Base-by-base conservation (phyloP, 2,888 invertebrate species). In the Notodonta ziczac region DNA sequence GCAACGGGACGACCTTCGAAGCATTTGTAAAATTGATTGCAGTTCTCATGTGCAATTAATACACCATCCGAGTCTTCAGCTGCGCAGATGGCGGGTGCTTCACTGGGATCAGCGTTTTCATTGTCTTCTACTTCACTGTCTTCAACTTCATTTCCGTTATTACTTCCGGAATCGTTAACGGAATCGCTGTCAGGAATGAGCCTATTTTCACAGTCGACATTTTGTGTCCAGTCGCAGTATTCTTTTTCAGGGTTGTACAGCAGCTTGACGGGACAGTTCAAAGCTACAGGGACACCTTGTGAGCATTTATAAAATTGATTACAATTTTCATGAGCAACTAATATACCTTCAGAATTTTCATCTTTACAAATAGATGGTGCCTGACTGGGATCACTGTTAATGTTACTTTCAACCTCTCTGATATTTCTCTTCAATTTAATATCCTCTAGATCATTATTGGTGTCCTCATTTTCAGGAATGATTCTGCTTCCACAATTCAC, bases 21-120 rank as follows among this genome's bases (percentile, higher is more conserved):
- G 48, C 83, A 83, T 14, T 70, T 76, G 59, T 80, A 82, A 56
- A 78, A 82, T 59, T 75, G 58, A 56, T 80, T 78, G 57, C 83
- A 83, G 40, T 78, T 69, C 61, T 83, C 78, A 48, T 82, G 74
- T 0, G 82, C 78, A 0, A 82, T 50, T 0, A 82, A 60, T 3
- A 67, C 58, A 2, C 79, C 78, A 8, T 80, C 73, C 0, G 80
- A 79, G 5, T 65, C 74, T 6, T 63, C 60, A 0, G 64, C 60
- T 5, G 66, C 66, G 61, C 82, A 83, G 24, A 83, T 74, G 0
- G 58, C 51, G 0, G 78, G 73, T 0, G 81, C 80, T 66, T 78
- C 72, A 35, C 61, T 67, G 7, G 74, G 74, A 42, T 76, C 44
- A 16, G 35, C 56, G 9, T 56, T 42, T 50, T 16, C 50, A 14